Percentiles rank a stretch among this genome's conserved stretches.
Evolutionary conservation across 2,888 invertebrate genomes (phyloP).

Genomic region (Meganola albula): DNA sequence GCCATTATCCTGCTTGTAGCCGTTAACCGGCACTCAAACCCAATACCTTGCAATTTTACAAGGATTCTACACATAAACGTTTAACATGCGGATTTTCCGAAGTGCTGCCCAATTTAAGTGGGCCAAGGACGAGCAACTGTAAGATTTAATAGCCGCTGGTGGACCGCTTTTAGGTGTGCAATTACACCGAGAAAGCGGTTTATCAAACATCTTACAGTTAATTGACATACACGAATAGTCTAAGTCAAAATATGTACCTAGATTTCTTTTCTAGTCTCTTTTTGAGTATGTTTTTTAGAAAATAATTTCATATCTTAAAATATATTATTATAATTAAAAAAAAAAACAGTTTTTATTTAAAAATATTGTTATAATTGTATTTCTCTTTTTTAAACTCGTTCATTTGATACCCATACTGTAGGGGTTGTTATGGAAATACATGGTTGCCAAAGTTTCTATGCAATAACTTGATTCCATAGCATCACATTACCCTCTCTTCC

Average conservation of each 20-base stretch:
- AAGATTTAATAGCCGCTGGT: slow-evolving; percentile 44
- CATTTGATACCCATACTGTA: no score
- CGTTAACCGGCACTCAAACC: slow-evolving; percentile 15
- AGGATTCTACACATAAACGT: slow-evolving; percentile 14
- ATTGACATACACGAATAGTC: neutral
- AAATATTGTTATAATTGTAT: no score
- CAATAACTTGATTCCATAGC: no score
- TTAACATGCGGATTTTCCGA: slow-evolving; percentile 22
- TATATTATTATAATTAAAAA: neutral
- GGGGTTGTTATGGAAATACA: no score
- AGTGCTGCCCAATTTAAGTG: slow-evolving; percentile 30
- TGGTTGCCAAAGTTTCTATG: no score
- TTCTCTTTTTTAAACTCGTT: no score
- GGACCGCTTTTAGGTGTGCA: slow-evolving; percentile 22
- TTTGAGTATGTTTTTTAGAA: neutral
- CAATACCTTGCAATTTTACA: slow-evolving; percentile 14
- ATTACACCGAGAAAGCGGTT: slow-evolving; percentile 1
- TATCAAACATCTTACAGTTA: no score
- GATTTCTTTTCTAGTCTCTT: no score
- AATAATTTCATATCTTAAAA: neutral
- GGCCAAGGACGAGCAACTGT: slow-evolving; percentile 46
- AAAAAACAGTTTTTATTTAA: no score
- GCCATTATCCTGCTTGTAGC: slow-evolving; percentile 8
- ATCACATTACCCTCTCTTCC: no score
- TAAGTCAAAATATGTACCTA: neutral